A percentile compares a stretch with the other conserved stretches of the same genome.
Conservation (phyloP, 2,797 vertebrate genomes). For the Brachyrhaphis roseni region DNA sequence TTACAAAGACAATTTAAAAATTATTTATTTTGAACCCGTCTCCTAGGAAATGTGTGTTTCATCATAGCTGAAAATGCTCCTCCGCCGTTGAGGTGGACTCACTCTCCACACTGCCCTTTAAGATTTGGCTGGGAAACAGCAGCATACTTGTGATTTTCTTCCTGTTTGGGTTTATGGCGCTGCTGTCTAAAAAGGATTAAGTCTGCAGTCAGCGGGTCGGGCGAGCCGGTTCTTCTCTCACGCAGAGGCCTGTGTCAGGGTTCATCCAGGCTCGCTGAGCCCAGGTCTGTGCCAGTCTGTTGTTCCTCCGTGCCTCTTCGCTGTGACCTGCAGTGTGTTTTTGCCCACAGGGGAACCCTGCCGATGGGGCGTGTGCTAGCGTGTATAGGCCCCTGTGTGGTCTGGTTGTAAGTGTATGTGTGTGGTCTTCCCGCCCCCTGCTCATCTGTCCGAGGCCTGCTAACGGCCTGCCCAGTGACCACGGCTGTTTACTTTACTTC, state of each 20-base stretch:
- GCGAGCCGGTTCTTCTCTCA: conserved; percentile 33
- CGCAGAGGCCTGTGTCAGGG: conserved; percentile 16
- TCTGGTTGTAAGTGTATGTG: conserved; percentile 76
- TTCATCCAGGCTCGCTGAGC: conserved; percentile 23
- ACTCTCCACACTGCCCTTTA: conserved; percentile 62
- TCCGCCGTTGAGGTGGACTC: conserved; percentile 53
- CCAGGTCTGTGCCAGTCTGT: conserved; percentile 68
- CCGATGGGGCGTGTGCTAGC: conserved; percentile 81
- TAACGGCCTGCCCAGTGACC: conserved; percentile 97
- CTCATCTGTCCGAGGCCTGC: conserved; percentile 98
- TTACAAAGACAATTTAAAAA: conserved; percentile 23
- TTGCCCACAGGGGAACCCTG: conserved; percentile 74
- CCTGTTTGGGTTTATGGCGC: conserved; percentile 79
- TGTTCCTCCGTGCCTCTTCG: conserved; percentile 64
- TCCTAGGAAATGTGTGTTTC: conserved; percentile 52
- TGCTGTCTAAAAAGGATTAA: conserved; percentile 49
- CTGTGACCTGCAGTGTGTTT: conserved; percentile 71
- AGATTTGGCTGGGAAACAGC: conserved; percentile 64
- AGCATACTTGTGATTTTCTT: conserved; percentile 71
- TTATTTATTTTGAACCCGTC: conserved; percentile 31
- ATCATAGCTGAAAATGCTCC: conserved; percentile 46
- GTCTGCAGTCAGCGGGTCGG: conserved; percentile 42
- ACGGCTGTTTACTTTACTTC: conserved; percentile 99
- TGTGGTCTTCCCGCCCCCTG: conserved; percentile 84
- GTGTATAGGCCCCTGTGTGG: conserved; percentile 85